Evolutionary conservation across 2,113 vertebrate genomes (phyloP).

Genomic region (Stegostoma tigrinum): DNA sequence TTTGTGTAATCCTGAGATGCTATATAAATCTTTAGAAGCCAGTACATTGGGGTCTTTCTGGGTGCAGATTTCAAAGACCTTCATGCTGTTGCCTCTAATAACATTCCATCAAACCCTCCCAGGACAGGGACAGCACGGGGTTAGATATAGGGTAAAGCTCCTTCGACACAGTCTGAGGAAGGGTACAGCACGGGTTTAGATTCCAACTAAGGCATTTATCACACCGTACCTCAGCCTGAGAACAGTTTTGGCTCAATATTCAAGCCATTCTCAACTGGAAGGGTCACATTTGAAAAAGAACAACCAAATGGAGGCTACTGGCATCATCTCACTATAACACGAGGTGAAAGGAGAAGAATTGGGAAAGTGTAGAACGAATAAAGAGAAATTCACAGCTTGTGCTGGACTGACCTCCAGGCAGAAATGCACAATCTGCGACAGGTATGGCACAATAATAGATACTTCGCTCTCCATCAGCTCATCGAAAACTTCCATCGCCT

Average conservation of each 20-base stretch:
- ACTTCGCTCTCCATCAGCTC: slow-evolving; percentile 77
- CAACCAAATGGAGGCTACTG: background rate
- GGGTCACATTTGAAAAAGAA: background rate
- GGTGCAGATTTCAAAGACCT: no score
- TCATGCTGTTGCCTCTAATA: no score
- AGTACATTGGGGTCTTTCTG: no score
- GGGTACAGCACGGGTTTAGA: background rate
- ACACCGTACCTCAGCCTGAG: background rate
- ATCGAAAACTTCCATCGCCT: slow-evolving; percentile 77
- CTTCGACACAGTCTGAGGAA: background rate
- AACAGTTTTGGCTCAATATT: background rate
- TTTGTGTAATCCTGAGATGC: no score
- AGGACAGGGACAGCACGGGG: no score
- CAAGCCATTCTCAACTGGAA: background rate
- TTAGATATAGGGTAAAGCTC: background rate
- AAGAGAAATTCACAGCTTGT: background rate
- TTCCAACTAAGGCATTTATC: background rate
- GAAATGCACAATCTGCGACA: slow-evolving; percentile 66
- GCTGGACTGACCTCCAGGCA: slow-evolving; percentile 64
- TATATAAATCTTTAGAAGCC: no score
- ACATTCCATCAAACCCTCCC: no score
- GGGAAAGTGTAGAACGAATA: background rate
- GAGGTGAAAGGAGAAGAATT: background rate
- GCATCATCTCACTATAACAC: background rate
- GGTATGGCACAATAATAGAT: slow-evolving; percentile 65